A percentile compares a stretch with the other conserved stretches of the same genome.
phyloP scores from a whole-genome alignment of 2,888 invertebrate genomes.

The Invenusta paracnida region DNA sequence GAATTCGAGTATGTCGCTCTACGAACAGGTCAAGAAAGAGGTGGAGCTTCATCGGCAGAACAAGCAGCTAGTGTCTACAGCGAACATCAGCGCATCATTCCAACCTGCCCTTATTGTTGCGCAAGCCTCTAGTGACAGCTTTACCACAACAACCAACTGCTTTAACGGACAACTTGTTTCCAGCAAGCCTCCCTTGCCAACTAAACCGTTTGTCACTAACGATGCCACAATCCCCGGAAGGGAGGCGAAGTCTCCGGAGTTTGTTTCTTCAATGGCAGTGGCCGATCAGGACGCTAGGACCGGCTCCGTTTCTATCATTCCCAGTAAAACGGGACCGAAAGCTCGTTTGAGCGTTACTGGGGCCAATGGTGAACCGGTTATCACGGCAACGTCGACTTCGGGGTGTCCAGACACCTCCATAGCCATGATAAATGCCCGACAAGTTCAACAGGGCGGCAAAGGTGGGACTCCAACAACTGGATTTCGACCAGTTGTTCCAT shows the following conservation, averaged over 20 bases:
- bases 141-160: background rate
- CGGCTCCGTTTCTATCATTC: background rate
- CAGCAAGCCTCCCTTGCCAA: background rate
- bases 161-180: background rate
- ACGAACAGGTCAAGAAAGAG: conserved; percentile 12
- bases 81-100: background rate
- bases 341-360: background rate
- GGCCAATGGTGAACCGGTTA: background rate
- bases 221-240: background rate
- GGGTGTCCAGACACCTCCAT: no score
- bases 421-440: no score
- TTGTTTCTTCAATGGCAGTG: background rate
- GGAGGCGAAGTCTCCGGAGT: background rate
- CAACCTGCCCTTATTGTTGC: background rate
- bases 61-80: background rate
- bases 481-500: no score
- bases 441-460: background rate
- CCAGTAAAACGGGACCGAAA: background rate
- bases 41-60: conserved; percentile 2
- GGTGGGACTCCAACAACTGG: background rate
- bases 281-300: no score
- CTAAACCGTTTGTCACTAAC: background rate
- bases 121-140: background rate
- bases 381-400: background rate
- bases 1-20: background rate